Base-by-base conservation (phyloP, 2,113 vertebrate species). In the Bujurquina vittata region DNA sequence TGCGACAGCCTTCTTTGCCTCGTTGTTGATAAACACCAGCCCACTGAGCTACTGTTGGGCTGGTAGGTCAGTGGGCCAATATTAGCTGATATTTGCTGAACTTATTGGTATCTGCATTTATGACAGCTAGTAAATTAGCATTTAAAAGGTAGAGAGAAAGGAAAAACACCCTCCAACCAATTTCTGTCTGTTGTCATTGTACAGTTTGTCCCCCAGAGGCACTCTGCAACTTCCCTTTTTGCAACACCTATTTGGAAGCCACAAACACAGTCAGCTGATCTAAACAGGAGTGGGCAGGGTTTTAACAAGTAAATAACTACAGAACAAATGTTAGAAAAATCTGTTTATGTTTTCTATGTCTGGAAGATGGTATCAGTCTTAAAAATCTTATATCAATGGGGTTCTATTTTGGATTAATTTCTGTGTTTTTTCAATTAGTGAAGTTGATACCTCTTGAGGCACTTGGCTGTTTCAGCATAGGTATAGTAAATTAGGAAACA, bases 51-150 rank as follows among this genome's bases (percentile, higher is more conserved):
- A 33, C 7, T 5, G 5, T 6, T 33, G 33, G 33, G 33, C 33
- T 33, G 33, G 7, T 7, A 33, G 31, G 31, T 33, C 31, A 33
- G 31, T 33, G 40, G 40, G 11, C 4, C 4, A 46, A 15, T 46
- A 23, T 65, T 65, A 23, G 40, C 12, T 23, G n/a, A n/a, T n/a
- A 0, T 43, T 3, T 43, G 0, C 62, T 65, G 35, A 15, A 65
- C 35, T 65, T 65, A 17, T 65, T 20, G 15, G 35, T 65, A 17
- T 65, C 1, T 5, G 22, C 4, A 65, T 65, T 65, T 65, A 33
- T 33, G 7, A 37, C 35, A 37, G 35, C 9, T 37, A 10, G 35
- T 10, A 37, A 37, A 37, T 37, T 10, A 37, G 35, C 8, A 37
- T 37, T 37, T 37, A 37, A 37, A 37, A 10, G 35, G 35, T 8